phyloP scores from a whole-genome alignment of 2,113 vertebrate species.

The Irena cyanogastra region DNA sequence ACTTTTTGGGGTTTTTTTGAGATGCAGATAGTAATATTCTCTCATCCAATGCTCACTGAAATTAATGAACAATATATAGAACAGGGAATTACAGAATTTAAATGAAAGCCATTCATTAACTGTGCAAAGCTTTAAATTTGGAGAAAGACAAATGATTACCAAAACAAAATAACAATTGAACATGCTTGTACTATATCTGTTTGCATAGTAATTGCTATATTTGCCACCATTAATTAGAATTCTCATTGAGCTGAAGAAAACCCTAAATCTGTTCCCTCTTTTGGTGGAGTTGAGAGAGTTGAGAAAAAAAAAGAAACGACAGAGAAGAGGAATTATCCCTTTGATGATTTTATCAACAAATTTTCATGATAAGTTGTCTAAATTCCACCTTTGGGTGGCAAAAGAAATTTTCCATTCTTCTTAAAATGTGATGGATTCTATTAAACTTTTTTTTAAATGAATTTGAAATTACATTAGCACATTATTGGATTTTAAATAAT shows the following conservation, averaged over 20 bases:
- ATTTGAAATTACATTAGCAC: not conserved
- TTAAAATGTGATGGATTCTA: not conserved
- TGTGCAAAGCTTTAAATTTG: not conserved
- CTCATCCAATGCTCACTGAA: not conserved
- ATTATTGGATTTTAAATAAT: not conserved
- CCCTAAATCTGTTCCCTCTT: not conserved
- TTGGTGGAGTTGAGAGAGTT: not conserved
- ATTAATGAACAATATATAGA: slow-evolving; percentile 19
- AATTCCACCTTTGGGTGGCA: not conserved
- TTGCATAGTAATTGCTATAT: not conserved
- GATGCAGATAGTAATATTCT: not conserved
- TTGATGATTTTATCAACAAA: not conserved
- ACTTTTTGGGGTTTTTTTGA: not conserved
- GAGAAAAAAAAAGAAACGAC: not conserved
- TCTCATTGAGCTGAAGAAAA: not conserved
- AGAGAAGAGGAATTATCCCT: not conserved
- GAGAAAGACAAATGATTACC: slow-evolving; percentile 10
- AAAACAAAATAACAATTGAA: slow-evolving; percentile 16
- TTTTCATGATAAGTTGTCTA: not conserved
- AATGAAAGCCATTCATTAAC: slow-evolving; percentile 18
- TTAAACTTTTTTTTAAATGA: not conserved
- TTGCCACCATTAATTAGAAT: not conserved
- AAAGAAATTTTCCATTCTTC: not conserved
- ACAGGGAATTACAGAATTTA: slow-evolving; percentile 16
- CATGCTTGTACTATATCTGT: not conserved